These are phyloP conservation scores for Drosophila pallidifrons DNA, from an alignment of 1,140 invertebrate species.

Conservation along the genomic window DNA sequence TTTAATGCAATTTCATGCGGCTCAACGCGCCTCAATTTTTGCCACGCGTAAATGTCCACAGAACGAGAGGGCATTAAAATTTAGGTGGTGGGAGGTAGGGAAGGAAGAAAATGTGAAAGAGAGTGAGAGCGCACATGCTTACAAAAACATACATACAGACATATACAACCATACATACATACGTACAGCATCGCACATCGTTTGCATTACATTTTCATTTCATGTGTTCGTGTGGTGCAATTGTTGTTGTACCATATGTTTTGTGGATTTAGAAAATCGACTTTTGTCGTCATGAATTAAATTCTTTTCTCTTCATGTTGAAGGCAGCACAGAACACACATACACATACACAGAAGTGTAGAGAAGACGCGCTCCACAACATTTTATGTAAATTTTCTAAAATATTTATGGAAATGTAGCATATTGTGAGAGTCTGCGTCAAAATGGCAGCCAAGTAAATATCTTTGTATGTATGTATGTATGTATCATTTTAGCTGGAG, in stretches of 20 bases:
- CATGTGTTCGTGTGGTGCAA: constrained; percentile 35
- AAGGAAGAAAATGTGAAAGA: background rate
- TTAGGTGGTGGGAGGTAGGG: background rate
- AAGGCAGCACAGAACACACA: constrained; percentile 2
- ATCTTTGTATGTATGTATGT: constrained; percentile 65
- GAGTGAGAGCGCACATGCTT: background rate
- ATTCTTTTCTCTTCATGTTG: constrained; percentile 47
- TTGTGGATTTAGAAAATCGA: constrained; percentile 75
- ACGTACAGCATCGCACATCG: constrained; percentile 52
- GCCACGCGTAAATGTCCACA: constrained; percentile 63
- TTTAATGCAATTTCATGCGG: constrained; percentile 82
- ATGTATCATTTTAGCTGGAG: constrained; percentile 31
- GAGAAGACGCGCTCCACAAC: constrained; percentile 45
- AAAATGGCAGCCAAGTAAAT: constrained; percentile 80
- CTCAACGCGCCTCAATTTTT: constrained; percentile 74
- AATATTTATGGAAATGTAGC: constrained; percentile 83
- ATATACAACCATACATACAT: background rate
- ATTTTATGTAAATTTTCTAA: constrained; percentile 82
- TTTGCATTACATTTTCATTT: constrained; percentile 69
- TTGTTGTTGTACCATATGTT: constrained; percentile 67
- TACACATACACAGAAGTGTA: background rate
- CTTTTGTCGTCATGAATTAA: constrained; percentile 82
- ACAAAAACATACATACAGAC: constrained; percentile 7
- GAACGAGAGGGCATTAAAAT: constrained; percentile 6
- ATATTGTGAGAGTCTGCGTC: constrained; percentile 78